Percentiles rank a stretch among this genome's conserved stretches.
These are phyloP conservation scores for Otus sunia DNA, from an alignment of 2,113 vertebrate genomes.

Conservation along the genomic window DNA sequence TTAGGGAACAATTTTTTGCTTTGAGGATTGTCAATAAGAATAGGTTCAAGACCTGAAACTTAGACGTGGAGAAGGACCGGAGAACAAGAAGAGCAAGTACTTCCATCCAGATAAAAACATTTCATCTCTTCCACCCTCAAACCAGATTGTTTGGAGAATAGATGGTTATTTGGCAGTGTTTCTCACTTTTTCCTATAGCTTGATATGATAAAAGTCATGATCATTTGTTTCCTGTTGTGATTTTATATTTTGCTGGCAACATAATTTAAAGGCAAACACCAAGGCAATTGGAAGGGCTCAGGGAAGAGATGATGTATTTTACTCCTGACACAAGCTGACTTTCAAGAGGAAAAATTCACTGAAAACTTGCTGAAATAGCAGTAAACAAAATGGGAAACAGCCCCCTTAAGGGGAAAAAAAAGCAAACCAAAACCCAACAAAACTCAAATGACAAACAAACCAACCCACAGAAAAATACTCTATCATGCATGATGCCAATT, in stretches of 20 bases:
- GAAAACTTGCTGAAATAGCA: not conserved
- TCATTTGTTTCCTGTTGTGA: not conserved
- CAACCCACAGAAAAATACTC: not conserved
- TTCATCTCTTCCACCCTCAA: not conserved
- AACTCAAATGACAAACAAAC: rapidly evolving
- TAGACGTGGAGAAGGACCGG: not conserved
- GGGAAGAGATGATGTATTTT: not conserved
- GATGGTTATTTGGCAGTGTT: not conserved
- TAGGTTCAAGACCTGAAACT: not conserved
- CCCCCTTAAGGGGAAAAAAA: rapidly evolving
- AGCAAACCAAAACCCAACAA: rapidly evolving
- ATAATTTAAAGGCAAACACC: not conserved
- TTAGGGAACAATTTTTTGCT: not conserved
- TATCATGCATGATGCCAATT: not conserved
- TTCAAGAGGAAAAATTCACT: not conserved
- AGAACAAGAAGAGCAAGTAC: not conserved
- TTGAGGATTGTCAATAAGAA: not conserved
- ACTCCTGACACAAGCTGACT: not conserved
- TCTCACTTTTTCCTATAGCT: not conserved
- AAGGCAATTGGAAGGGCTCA: not conserved
- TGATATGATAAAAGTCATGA: not conserved
- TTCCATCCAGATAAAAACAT: not conserved
- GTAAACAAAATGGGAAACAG: not conserved
- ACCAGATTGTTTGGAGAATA: not conserved
- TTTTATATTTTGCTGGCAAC: not conserved